These are phyloP conservation scores for Phorcus lineatus DNA, from an alignment of 2,888 invertebrate genomes.

Conservation along the genomic window DNA sequence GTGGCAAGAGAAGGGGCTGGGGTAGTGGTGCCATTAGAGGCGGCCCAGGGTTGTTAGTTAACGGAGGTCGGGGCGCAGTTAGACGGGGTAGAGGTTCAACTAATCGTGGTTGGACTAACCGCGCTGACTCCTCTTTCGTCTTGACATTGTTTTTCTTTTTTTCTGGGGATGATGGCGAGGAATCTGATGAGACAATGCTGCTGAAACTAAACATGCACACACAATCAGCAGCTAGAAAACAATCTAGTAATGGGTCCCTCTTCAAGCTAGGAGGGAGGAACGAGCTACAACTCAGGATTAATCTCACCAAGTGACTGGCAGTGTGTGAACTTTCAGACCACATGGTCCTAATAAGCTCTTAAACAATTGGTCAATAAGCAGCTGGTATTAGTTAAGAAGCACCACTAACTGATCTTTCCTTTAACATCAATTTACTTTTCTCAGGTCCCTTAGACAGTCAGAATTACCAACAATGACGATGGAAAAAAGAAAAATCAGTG, in stretches of 20 bases:
- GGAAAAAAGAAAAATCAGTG: too few species aligned
- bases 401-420: too few species aligned
- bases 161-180: conserved; percentile 25
- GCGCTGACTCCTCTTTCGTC: conserved; percentile 3
- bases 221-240: neutral
- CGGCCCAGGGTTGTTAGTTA: neutral
- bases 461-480: too few species aligned
- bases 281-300: too few species aligned
- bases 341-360: too few species aligned
- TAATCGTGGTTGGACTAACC: conserved; percentile 20
- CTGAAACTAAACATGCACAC: conserved; percentile 56
- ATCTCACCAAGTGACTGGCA: too few species aligned
- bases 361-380: too few species aligned
- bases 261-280: neutral
- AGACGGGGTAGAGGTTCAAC: conserved; percentile 14
- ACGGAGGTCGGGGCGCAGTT: conserved; percentile 25
- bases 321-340: too few species aligned
- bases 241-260: neutral
- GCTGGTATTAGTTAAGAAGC: too few species aligned
- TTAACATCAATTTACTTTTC: too few species aligned
- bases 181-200: conserved; percentile 57
- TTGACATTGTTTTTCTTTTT: conserved; percentile 22
- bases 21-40: neutral
- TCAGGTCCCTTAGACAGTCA: too few species aligned
- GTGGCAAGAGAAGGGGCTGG: conserved; percentile 1